Evolutionary conservation across 2,888 invertebrate species (phyloP).

Genomic region (Exocentrus adspersus): DNA sequence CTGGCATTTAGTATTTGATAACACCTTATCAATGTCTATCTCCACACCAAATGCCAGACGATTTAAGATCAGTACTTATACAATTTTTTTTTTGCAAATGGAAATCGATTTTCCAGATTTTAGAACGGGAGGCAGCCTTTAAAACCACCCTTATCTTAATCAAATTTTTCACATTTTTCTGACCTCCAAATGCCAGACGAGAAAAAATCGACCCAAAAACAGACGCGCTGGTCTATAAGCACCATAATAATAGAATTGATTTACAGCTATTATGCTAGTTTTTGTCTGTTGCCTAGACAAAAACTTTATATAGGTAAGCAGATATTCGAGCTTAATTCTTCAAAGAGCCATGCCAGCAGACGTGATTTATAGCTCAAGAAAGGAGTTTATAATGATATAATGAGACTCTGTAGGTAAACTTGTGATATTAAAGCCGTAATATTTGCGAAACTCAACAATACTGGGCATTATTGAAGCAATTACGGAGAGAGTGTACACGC

Average conservation of each 20-base stretch:
- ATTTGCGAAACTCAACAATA: slow-evolving; percentile 30
- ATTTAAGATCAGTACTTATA: too few relatives aligned
- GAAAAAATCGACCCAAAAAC: too few relatives aligned
- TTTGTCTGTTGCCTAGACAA: neutral
- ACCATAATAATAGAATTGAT: neutral
- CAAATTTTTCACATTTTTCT: too few relatives aligned
- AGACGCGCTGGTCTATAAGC: neutral
- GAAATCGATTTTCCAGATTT: too few relatives aligned
- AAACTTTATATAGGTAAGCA: slow-evolving; percentile 1
- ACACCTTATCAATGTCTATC: too few relatives aligned
- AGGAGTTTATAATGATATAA: slow-evolving; percentile 31
- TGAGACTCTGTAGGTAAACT: slow-evolving; percentile 32
- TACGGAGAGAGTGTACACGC: slow-evolving; percentile 25
- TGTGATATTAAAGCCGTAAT: slow-evolving; percentile 33
- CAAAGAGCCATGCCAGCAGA: slow-evolving; percentile 19
- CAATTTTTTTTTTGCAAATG: too few relatives aligned
- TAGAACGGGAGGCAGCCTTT: too few relatives aligned
- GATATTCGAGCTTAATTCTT: slow-evolving; percentile 8
- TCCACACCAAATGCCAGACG: too few relatives aligned
- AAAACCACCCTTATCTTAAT: too few relatives aligned
- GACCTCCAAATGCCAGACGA: too few relatives aligned
- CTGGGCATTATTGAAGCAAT: slow-evolving; percentile 23
- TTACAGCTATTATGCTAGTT: neutral
- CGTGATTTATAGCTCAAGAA: slow-evolving; percentile 24
- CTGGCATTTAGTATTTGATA: too few relatives aligned